phyloP scores from a whole-genome alignment of 2,113 vertebrate genomes.

The Catharus bicknelli region DNA sequence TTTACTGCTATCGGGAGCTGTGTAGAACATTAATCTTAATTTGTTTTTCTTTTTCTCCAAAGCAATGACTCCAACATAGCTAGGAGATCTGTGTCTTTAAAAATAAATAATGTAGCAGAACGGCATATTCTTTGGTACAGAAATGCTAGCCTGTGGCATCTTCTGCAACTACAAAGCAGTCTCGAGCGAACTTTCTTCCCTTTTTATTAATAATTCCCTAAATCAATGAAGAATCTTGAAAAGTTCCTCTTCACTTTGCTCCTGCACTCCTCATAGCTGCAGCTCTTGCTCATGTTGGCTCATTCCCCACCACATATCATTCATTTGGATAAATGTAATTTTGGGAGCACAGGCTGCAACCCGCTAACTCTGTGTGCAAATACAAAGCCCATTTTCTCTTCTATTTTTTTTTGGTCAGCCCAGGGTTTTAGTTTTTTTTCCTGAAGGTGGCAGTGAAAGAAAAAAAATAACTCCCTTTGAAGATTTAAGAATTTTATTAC shows the following conservation, averaged over 20 bases:
- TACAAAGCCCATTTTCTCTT: background rate
- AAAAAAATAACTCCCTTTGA: conserved; percentile 71
- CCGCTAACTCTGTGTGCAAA: conserved; percentile 9
- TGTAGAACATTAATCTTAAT: conserved; percentile 36
- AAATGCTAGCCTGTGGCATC: conserved; percentile 15
- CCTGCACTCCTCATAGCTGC: background rate
- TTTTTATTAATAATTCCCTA: conserved; percentile 50
- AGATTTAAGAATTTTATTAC: conserved; percentile 74
- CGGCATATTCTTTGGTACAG: background rate
- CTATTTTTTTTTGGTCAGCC: background rate
- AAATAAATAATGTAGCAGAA: conserved; percentile 56
- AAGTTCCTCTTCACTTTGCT: conserved; percentile 19
- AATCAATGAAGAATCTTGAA: conserved; percentile 34
- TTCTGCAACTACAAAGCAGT: conserved; percentile 12
- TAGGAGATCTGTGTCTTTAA: conserved; percentile 60
- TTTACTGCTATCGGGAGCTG: conserved; percentile 56
- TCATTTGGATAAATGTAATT: background rate
- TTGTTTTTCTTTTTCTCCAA: conserved; percentile 68
- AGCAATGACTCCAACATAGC: conserved; percentile 14
- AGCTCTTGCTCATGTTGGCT: background rate
- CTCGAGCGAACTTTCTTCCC: conserved; percentile 35
- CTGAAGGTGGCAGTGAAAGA: conserved; percentile 84
- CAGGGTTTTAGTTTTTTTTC: conserved; percentile 45
- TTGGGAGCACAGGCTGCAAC: background rate
- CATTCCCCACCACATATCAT: accelerated